These are phyloP conservation scores for Illadopsis cleaveri DNA, from an alignment of 2,113 vertebrate genomes.

Conservation along the genomic window DNA sequence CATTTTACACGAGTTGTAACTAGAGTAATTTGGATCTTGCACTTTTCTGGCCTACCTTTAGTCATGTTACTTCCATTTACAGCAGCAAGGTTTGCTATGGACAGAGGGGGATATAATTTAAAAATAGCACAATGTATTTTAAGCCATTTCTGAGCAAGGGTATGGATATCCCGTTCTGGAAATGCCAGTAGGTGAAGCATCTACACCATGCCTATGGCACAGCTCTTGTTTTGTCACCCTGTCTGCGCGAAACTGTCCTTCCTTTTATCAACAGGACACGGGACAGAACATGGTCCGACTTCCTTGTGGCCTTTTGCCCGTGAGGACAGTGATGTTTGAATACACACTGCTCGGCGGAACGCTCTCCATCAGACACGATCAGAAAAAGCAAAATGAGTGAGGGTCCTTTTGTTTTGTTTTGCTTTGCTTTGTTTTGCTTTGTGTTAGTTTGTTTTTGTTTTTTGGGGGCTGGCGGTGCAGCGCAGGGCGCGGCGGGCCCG, in stretches of 20 bases:
- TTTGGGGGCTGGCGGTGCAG: fast-evolving
- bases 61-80: background rate
- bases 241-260: background rate
- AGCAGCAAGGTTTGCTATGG: background rate
- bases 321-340: fast-evolving
- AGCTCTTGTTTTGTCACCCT: background rate
- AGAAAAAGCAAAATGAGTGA: fast-evolving
- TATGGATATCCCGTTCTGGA: background rate
- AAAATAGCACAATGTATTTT: background rate
- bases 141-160: background rate
- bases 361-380: background rate
- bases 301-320: fast-evolving
- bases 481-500: background rate
- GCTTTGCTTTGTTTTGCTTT: background rate
- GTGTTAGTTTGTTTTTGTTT: background rate
- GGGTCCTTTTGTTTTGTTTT: background rate
- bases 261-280: fast-evolving
- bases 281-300: background rate
- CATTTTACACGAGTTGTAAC: background rate
- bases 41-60: background rate
- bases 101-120: background rate
- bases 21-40: background rate
- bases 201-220: background rate
- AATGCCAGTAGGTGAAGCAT: background rate
- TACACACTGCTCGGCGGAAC: fast-evolving